A percentile compares a stretch with the other conserved stretches of the same genome.
phyloP scores from a whole-genome alignment of 2,888 invertebrate species.

The Unio delphinus region DNA sequence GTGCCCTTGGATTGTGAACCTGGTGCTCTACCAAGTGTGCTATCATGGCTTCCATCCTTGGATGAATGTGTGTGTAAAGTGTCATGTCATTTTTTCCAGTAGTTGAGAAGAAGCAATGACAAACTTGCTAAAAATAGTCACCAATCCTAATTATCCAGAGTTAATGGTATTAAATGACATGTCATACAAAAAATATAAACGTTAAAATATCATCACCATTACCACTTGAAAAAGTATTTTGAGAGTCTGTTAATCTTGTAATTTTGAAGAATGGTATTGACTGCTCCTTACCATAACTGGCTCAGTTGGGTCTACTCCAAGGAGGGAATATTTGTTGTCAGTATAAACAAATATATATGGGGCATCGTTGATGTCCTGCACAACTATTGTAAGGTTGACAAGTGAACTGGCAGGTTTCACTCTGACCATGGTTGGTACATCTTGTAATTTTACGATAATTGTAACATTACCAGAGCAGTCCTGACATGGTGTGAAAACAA shows the following conservation, averaged over 20 bases:
- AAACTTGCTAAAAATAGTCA: no score
- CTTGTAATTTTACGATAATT: constrained; percentile 24
- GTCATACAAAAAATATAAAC: no score
- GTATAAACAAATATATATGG: constrained; percentile 26
- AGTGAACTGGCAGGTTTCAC: constrained; percentile 26
- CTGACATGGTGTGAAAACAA: constrained; percentile 31
- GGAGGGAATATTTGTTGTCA: constrained; percentile 18
- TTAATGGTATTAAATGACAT: no score
- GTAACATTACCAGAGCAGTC: constrained; percentile 32
- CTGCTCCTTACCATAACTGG: constrained; percentile 23
- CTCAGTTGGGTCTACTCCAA: constrained; percentile 26
- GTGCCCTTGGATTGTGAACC: no score
- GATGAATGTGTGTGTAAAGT: no score
- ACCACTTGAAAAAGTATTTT: neutral
- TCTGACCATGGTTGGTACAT: constrained; percentile 25
- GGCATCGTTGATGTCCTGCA: constrained; percentile 28
- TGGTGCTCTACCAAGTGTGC: no score
- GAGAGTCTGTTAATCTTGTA: neutral
- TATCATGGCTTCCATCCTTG: no score
- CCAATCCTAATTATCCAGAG: no score
- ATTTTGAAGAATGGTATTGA: neutral
- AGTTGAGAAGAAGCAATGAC: no score
- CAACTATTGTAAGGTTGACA: constrained; percentile 21
- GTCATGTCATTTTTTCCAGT: no score
- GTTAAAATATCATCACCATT: no score